A percentile compares a stretch with the other conserved stretches of the same genome.
Conservation (phyloP, 1,140 invertebrate species). For the Drosophila miranda region DNA sequence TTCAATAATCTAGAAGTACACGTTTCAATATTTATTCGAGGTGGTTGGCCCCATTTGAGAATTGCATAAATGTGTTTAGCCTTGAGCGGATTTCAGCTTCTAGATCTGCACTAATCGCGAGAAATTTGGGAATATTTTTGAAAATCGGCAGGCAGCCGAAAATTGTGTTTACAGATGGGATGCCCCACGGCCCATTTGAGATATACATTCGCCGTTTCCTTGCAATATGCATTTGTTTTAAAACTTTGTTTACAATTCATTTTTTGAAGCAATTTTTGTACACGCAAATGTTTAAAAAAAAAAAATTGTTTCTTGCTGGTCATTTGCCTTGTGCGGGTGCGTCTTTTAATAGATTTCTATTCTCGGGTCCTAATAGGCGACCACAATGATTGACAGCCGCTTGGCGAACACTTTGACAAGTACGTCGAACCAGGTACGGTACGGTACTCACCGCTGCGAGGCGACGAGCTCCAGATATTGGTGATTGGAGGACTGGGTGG, state of each 20-base stretch:
- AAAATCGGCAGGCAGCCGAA: conserved; percentile 18
- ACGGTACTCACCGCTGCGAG: conserved; percentile 51
- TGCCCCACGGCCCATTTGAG: background rate
- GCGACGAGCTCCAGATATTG: conserved; percentile 43
- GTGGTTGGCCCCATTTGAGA: conserved; percentile 66
- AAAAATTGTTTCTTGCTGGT: background rate
- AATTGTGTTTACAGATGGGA: conserved; percentile 28
- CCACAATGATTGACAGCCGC: conserved; percentile 45
- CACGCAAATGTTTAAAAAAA: too few species aligned
- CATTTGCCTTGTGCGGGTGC: background rate
- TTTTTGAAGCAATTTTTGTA: conserved; percentile 1
- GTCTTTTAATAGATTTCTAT: conserved; percentile 37
- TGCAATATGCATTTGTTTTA: conserved; percentile 20
- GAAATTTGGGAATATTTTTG: conserved; percentile 12
- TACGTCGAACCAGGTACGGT: conserved; percentile 1
- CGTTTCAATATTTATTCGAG: conserved; percentile 24
- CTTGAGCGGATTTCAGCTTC: conserved; percentile 40
- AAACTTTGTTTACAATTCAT: conserved; percentile 31
- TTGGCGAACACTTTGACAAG: conserved; percentile 5
- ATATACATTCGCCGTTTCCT: background rate
- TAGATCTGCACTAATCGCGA: conserved; percentile 40
- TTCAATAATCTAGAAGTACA: conserved; percentile 13
- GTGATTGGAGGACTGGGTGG: conserved; percentile 26
- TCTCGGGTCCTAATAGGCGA: conserved; percentile 5
- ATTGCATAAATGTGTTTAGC: too few species aligned